phyloP scores from a whole-genome alignment of 2,113 vertebrate species.

The Platichthys flesus region DNA sequence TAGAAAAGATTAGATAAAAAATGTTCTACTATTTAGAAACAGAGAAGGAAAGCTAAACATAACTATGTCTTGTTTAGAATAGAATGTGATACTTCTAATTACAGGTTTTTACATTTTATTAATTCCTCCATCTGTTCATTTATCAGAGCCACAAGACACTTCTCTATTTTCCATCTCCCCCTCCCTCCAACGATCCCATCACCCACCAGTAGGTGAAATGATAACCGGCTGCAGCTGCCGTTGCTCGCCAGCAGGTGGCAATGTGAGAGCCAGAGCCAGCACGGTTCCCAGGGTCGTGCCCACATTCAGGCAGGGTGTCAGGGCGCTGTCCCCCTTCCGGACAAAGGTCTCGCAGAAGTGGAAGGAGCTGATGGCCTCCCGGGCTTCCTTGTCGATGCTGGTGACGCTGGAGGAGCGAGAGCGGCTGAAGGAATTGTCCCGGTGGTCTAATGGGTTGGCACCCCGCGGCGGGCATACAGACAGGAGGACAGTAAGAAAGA shows the following conservation, averaged over 20 bases:
- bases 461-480: slow-evolving; percentile 85
- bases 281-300: slow-evolving; percentile 94
- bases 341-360: slow-evolving; percentile 94
- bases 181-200: not conserved
- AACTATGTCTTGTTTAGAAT: not conserved
- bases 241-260: slow-evolving; percentile 95
- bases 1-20: too few relatives aligned
- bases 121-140: too few relatives aligned
- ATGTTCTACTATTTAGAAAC: too few relatives aligned
- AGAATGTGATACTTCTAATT: not conserved
- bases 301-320: slow-evolving; percentile 92
- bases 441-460: slow-evolving; percentile 90
- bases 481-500: slow-evolving; percentile 83
- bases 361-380: slow-evolving; percentile 93
- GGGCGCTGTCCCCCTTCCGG: slow-evolving; percentile 87
- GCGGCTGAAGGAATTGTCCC: slow-evolving; percentile 98
- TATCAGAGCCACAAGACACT: not conserved
- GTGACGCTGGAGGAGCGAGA: slow-evolving; percentile 98
- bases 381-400: slow-evolving; percentile 97
- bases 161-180: not conserved
- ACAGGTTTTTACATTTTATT: too few relatives aligned
- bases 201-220: slow-evolving; percentile 94
- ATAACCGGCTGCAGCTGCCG: slow-evolving; percentile 96
- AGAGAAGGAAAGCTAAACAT: too few relatives aligned
- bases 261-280: slow-evolving; percentile 88